Percentiles rank a stretch among this genome's conserved stretches.
Conservation (phyloP, 2,797 vertebrate species). For the Clarias fuscus region DNA sequence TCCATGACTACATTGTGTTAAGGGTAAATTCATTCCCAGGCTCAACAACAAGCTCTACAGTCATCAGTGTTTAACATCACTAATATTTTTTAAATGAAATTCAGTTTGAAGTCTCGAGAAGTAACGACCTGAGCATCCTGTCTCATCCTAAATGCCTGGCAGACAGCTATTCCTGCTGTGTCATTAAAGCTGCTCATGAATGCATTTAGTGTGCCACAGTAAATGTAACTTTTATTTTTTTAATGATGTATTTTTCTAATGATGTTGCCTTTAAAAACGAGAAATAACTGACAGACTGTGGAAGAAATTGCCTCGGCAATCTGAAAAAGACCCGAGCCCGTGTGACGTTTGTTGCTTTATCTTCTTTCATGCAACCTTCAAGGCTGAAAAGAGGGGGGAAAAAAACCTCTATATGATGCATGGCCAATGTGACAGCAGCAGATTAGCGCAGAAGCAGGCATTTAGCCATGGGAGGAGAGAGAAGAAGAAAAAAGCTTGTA, state of each 20-base stretch:
- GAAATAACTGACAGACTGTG: background rate
- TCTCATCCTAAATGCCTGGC: background rate
- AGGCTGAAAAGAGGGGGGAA: background rate
- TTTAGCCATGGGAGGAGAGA: constrained; percentile 3
- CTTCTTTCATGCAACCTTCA: constrained; percentile 3
- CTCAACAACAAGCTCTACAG: background rate
- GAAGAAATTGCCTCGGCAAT: constrained; percentile 8
- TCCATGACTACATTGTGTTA: constrained; percentile 1
- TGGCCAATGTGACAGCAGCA: background rate
- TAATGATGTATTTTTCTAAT: constrained; percentile 4
- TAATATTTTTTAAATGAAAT: constrained; percentile 7
- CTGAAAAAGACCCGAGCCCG: background rate
- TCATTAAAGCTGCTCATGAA: constrained; percentile 2
- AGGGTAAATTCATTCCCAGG: background rate
- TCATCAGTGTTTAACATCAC: background rate
- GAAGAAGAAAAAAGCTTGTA: background rate
- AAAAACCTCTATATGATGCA: background rate
- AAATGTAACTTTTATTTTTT: background rate
- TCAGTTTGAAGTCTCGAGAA: background rate
- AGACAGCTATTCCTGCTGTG: background rate
- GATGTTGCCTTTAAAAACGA: background rate
- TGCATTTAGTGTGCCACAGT: background rate
- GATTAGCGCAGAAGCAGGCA: constrained; percentile 11
- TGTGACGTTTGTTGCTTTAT: constrained; percentile 20
- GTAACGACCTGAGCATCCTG: background rate